Base-by-base conservation (phyloP, 92 coral and sea anemone species). In the Nematostella vectensis region DNA sequence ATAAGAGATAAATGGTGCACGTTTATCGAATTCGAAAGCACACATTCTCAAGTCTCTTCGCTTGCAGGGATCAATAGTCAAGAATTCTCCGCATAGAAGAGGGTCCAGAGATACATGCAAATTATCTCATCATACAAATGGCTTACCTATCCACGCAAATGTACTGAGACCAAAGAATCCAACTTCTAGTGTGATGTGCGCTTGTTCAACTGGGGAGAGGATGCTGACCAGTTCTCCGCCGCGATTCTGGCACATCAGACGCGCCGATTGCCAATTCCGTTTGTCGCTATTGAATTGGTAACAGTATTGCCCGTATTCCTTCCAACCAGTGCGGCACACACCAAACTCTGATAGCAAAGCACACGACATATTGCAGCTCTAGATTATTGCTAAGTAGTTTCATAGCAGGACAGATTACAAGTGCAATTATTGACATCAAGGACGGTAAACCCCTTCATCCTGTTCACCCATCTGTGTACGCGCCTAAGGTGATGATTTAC, bases 281-380 rank as follows among this genome's bases (percentile, higher is more conserved):
- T 24, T 59, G 37, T 69, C 70, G 31, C 37, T 42, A 57, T 80
- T 93, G 31, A 87, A 78, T 74, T 82, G 85, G 51, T 93, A 93
- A 71, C 99, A 93, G 47, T 68, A 87, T 69, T 74, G 95, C 15
- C 99, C 99, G 28, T 49, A 87, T 49, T 72, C 88, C 60, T 78
- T 77, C 99, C 99, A 93, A 16, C 96, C 84, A 18, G 66, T 48
- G 10, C 73, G 68, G 42, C 99, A 93, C 27, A 44, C 53, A 27
- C 99, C 99, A 61, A 87, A 82, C 50, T 93, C 99, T 93, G 31
- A 30, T 39, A 27, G n/a, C n/a, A n/a, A n/a, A n/a, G n/a, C n/a
- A n/a, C n/a, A n/a, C n/a, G n/a, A n/a, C n/a, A n/a, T n/a, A n/a
- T n/a, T n/a, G n/a, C n/a, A n/a, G n/a, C n/a, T n/a, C n/a, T n/a